phyloP scores from a whole-genome alignment of 1,140 invertebrate species.

The Drepana arcuata region DNA sequence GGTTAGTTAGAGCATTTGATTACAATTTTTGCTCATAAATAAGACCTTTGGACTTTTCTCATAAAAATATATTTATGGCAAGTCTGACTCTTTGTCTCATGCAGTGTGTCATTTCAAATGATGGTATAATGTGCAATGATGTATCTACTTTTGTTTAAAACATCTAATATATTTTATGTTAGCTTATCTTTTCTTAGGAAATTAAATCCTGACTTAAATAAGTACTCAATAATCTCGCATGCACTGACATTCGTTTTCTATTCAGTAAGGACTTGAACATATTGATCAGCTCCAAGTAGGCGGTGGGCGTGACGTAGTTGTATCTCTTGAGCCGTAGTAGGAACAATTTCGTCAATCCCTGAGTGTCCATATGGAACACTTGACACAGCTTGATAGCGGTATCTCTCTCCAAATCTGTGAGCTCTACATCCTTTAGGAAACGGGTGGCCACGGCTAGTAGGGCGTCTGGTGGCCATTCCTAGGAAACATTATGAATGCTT shows the following conservation, averaged over 20 bases:
- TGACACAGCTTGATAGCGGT: constrained; percentile 91
- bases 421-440: constrained; percentile 89
- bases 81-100: too few species aligned
- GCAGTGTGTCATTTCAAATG: too few species aligned
- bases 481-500: constrained; percentile 8
- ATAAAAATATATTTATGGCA: too few species aligned
- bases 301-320: constrained; percentile 95
- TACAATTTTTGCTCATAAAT: too few species aligned
- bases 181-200: too few species aligned
- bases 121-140: too few species aligned
- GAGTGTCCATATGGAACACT: constrained; percentile 89
- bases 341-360: constrained; percentile 83
- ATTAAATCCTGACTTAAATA: too few species aligned
- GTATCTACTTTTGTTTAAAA: too few species aligned
- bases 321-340: constrained; percentile 79
- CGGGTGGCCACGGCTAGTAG: constrained; percentile 90
- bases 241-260: constrained; percentile 82
- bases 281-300: constrained; percentile 93
- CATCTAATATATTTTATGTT: too few species aligned
- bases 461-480: constrained; percentile 95
- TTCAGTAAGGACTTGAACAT: constrained; percentile 89
- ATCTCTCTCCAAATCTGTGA: constrained; percentile 79
- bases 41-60: too few species aligned
- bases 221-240: too few species aligned
- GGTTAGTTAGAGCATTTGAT: too few species aligned